phyloP scores from a whole-genome alignment of 2,888 invertebrate species.

The Andrena praecox region DNA sequence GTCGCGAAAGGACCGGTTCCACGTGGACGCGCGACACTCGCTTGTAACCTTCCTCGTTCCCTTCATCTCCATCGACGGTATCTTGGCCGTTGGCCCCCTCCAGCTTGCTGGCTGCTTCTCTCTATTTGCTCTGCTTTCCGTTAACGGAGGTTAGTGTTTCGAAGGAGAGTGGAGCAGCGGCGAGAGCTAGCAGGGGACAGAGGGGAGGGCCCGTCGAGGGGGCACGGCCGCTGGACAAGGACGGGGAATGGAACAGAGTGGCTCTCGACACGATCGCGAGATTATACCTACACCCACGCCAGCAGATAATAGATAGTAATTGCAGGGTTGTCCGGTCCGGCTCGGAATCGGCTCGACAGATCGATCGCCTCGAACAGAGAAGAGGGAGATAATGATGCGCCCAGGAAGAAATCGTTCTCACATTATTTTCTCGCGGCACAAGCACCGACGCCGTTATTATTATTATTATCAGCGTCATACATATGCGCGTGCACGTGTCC shows the following conservation, averaged over 20 bases:
- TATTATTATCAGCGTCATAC: conserved; percentile 56
- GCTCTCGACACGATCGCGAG: conserved; percentile 81
- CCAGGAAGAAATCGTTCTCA: conserved; percentile 83
- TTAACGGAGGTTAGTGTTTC: conserved; percentile 49
- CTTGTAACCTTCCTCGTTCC: conserved; percentile 49
- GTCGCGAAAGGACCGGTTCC: conserved; percentile 49
- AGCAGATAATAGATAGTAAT: conserved; percentile 81
- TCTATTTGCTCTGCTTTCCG: conserved; percentile 57
- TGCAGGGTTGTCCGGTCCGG: conserved; percentile 76
- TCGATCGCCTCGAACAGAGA: conserved; percentile 75
- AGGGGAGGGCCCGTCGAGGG: background rate
- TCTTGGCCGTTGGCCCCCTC: conserved; percentile 18
- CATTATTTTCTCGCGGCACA: conserved; percentile 83
- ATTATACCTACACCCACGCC: conserved; percentile 82
- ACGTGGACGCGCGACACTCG: conserved; percentile 49
- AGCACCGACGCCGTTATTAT: conserved; percentile 59
- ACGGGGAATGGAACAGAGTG: conserved; percentile 53
- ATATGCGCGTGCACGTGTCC: conserved; percentile 21
- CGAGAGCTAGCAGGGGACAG: background rate
- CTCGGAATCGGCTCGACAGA: conserved; percentile 80
- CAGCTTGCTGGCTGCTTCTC: background rate
- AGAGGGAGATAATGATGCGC: conserved; percentile 81
- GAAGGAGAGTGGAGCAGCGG: conserved; percentile 13
- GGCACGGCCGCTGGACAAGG: conserved; percentile 36
- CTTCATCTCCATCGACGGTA: conserved; percentile 47